Conservation (phyloP, 2,888 invertebrate species). For the Allolobophora icterica region DNA sequence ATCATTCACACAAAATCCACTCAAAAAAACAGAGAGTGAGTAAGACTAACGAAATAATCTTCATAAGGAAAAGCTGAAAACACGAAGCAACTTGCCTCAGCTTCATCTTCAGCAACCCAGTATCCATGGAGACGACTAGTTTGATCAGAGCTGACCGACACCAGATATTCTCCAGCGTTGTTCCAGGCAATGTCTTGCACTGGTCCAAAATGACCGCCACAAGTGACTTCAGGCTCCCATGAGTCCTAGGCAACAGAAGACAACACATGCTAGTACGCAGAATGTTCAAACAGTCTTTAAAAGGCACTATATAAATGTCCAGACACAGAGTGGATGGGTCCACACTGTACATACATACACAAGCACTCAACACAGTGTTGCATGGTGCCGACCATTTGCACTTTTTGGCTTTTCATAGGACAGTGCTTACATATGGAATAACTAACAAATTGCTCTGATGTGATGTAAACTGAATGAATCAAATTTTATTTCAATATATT, state of each 20-base stretch:
- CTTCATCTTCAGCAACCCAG: constrained; percentile 68
- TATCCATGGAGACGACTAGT: constrained; percentile 88
- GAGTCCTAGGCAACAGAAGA: constrained; percentile 41
- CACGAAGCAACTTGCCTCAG: constrained; percentile 28
- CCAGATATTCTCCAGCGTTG: constrained; percentile 76
- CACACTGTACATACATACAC: too few relatives aligned
- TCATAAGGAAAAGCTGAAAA: neutral
- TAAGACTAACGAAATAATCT: neutral
- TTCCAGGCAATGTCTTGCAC: constrained; percentile 89
- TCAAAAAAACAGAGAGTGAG: neutral
- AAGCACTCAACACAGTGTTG: too few relatives aligned
- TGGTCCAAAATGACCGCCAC: constrained; percentile 80
- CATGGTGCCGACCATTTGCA: too few relatives aligned
- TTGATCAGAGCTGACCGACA: constrained; percentile 83
- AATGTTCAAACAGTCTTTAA: neutral
- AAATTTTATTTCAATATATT: too few relatives aligned
- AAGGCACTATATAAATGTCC: neutral
- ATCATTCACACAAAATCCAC: neutral
- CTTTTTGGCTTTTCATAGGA: too few relatives aligned
- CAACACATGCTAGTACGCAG: neutral
- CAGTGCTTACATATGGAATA: too few relatives aligned
- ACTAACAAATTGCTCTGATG: too few relatives aligned
- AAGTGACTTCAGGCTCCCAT: constrained; percentile 65
- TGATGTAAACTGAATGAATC: too few relatives aligned
- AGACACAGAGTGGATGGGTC: neutral